Percentiles rank a stretch among this genome's conserved stretches.
These are phyloP conservation scores for Drosophila equinoxialis DNA, from an alignment of 1,140 invertebrate species.

Conservation along the genomic window DNA sequence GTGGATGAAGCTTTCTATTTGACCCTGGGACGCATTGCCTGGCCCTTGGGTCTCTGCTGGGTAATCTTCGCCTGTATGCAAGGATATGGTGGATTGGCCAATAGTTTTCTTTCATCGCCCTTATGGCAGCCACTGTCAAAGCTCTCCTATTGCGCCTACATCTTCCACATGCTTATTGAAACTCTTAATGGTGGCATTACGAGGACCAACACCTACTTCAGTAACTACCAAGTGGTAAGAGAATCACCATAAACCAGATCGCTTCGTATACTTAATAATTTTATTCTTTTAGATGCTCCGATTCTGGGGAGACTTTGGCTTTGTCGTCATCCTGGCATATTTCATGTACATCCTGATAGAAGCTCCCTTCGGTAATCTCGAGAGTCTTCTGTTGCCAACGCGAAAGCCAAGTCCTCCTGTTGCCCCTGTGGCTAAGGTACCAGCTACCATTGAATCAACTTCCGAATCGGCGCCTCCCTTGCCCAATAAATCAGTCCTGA, in stretches of 20 bases:
- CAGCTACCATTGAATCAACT: not conserved
- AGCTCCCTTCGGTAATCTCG: slow-evolving; percentile 54
- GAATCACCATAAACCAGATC: not conserved
- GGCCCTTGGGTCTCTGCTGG: slow-evolving; percentile 87
- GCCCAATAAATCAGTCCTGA: not conserved
- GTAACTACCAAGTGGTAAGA: slow-evolving; percentile 69
- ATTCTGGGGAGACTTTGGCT: slow-evolving; percentile 65
- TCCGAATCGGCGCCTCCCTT: not conserved
- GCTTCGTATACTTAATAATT: too few relatives aligned
- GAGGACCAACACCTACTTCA: slow-evolving; percentile 60
- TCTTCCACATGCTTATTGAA: slow-evolving; percentile 82
- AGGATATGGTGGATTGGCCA: slow-evolving; percentile 86
- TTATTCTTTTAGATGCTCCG: slow-evolving; percentile 44
- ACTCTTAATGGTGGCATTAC: slow-evolving; percentile 32
- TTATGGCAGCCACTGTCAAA: slow-evolving; percentile 84
- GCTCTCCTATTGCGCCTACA: slow-evolving; percentile 84
- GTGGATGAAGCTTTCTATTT: slow-evolving; percentile 86
- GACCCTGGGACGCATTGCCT: slow-evolving; percentile 85
- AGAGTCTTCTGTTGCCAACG: slow-evolving; percentile 35
- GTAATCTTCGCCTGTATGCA: slow-evolving; percentile 87
- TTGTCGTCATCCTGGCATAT: slow-evolving; percentile 54
- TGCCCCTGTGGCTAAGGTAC: not conserved
- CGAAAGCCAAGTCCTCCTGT: slow-evolving; percentile 11
- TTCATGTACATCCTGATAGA: slow-evolving; percentile 53
- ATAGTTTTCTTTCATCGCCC: slow-evolving; percentile 83